Evolutionary conservation across 2,797 vertebrate species (phyloP).

Genomic region (Anolis apletophallus): DNA sequence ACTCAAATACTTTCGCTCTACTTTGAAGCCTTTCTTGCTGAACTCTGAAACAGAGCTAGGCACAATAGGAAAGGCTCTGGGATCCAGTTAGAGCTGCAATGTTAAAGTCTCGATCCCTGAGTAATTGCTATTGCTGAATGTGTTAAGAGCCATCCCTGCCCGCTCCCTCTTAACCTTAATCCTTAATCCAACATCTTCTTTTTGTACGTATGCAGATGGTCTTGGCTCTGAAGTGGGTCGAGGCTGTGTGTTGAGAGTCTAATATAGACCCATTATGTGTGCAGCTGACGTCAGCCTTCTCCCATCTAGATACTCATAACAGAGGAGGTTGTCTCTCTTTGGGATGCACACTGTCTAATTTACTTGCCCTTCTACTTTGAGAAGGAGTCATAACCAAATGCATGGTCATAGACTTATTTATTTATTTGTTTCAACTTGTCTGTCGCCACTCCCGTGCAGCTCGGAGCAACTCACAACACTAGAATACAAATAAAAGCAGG

Average conservation of each 20-base stretch:
- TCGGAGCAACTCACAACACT: no score
- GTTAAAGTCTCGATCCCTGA: constrained; percentile 37
- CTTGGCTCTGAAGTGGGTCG: neutral
- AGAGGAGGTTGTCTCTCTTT: neutral
- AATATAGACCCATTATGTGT: neutral
- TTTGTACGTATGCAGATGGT: constrained; percentile 58
- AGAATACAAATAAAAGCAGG: no score
- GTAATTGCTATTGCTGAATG: constrained; percentile 32
- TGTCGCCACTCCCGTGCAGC: no score
- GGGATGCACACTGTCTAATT: neutral
- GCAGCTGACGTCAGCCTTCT: neutral
- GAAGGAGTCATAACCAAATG: neutral
- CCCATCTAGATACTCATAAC: neutral
- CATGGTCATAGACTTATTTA: neutral
- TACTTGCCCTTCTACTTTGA: neutral
- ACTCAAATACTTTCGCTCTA: neutral
- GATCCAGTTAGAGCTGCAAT: constrained; percentile 19
- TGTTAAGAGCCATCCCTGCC: constrained; percentile 41
- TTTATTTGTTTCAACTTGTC: no score
- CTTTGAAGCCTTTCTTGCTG: constrained; percentile 8
- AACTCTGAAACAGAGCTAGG: accelerated
- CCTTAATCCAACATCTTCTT: constrained; percentile 68
- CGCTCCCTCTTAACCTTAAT: constrained; percentile 65
- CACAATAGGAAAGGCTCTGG: constrained; percentile 1
- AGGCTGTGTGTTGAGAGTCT: neutral